phyloP scores from a whole-genome alignment of 1,140 invertebrate genomes.

The Trypoxylus dichotomus region DNA sequence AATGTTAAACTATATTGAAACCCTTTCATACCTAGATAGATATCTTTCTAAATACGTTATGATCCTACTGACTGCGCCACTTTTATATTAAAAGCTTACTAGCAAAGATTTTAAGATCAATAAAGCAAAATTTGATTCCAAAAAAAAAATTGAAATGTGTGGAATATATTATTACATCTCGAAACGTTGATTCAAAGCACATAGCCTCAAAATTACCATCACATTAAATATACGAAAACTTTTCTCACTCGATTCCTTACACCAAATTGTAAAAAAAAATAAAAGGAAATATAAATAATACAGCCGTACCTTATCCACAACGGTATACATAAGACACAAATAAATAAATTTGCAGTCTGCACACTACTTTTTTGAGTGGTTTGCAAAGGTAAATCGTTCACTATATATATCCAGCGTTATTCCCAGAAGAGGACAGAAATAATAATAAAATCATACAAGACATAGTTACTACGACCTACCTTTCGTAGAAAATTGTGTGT shows the following conservation, averaged over 20 bases:
- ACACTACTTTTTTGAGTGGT: neutral
- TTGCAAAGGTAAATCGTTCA: neutral
- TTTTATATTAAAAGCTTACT: too few relatives aligned
- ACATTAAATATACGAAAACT: constrained; percentile 11
- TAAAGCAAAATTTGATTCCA: too few relatives aligned
- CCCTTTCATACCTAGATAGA: too few relatives aligned
- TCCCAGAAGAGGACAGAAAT: neutral
- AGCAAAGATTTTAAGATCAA: too few relatives aligned
- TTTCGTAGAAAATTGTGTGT: neutral
- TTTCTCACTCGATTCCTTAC: neutral
- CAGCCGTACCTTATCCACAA: constrained; percentile 16
- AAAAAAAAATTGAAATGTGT: too few relatives aligned
- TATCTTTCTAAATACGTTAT: too few relatives aligned
- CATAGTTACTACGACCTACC: neutral
- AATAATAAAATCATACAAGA: neutral
- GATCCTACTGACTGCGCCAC: too few relatives aligned
- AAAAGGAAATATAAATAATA: constrained; percentile 14
- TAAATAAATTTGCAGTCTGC: neutral
- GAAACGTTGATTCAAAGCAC: too few relatives aligned
- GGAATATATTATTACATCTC: too few relatives aligned
- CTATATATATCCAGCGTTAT: neutral
- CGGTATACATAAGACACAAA: constrained; percentile 11
- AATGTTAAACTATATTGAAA: too few relatives aligned
- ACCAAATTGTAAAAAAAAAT: constrained; percentile 18
- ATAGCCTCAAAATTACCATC: too few relatives aligned